Percentiles rank a stretch among this genome's conserved stretches.
Conservation (phyloP, 2,888 invertebrate genomes). For the Stenchaetothrips biformis region DNA sequence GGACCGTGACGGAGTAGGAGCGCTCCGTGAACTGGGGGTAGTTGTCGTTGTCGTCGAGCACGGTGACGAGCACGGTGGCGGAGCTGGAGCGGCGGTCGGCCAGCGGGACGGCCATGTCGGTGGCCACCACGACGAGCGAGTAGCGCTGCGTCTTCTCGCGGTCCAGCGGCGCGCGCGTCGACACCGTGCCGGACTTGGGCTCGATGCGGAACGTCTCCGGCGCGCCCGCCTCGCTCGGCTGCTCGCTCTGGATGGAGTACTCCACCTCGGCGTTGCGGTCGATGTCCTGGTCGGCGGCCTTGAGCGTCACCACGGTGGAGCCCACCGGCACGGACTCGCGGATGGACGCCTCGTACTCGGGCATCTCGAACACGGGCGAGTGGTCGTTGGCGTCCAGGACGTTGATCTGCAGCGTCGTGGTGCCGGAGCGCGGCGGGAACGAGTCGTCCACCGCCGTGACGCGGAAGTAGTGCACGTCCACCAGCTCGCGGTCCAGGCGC, state of each 20-base stretch:
- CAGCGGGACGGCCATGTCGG: slow-evolving; percentile 75
- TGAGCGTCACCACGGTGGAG: slow-evolving; percentile 79
- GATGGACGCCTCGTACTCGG: slow-evolving; percentile 79
- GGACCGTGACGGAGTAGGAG: slow-evolving; percentile 78
- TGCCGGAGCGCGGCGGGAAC: slow-evolving; percentile 82
- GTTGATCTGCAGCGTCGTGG: slow-evolving; percentile 82
- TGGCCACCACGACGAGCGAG: slow-evolving; percentile 76
- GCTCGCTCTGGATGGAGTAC: slow-evolving; percentile 67
- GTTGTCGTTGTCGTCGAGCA: slow-evolving; percentile 88
- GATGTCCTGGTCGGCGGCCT: slow-evolving; percentile 87
- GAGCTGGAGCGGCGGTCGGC: slow-evolving; percentile 78
- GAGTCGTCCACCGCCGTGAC: slow-evolving; percentile 85
- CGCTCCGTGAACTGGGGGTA: slow-evolving; percentile 89
- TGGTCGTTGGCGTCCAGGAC: slow-evolving; percentile 95
- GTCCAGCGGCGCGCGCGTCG: slow-evolving; percentile 75
- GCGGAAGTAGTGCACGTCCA: slow-evolving; percentile 88
- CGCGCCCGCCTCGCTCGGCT: slow-evolving; percentile 54
- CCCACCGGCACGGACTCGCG: slow-evolving; percentile 85
- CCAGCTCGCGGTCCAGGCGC: slow-evolving; percentile 76
- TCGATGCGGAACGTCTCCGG: slow-evolving; percentile 80
- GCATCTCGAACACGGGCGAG: slow-evolving; percentile 83
- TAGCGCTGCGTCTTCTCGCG: slow-evolving; percentile 83
- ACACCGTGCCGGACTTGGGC: slow-evolving; percentile 75
- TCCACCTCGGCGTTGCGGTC: slow-evolving; percentile 85
- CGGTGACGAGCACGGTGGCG: slow-evolving; percentile 74